These are phyloP conservation scores for Cephus spinipes DNA, from an alignment of 2,888 invertebrate genomes.

Conservation along the genomic window DNA sequence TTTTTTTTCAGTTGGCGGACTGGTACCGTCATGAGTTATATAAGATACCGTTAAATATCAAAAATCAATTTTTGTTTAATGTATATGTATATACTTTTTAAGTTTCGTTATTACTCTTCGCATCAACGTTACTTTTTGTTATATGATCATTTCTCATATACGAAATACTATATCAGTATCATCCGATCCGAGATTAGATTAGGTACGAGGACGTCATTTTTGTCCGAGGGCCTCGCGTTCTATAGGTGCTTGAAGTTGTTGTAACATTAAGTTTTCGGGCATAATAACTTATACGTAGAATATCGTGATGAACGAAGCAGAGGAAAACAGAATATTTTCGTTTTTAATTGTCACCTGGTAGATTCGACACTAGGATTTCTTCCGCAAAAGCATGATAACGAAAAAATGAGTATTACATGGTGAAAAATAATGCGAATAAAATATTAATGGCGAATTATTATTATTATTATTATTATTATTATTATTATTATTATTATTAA, in stretches of 20 bases:
- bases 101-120: neutral
- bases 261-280: neutral
- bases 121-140: neutral
- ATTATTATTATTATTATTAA: constrained; percentile 20
- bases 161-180: neutral
- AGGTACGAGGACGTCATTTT: too few relatives aligned
- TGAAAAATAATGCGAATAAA: neutral
- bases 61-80: neutral
- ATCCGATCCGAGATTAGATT: too few relatives aligned
- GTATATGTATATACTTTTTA: neutral
- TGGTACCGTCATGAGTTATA: neutral
- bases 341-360: neutral
- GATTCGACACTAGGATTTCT: neutral
- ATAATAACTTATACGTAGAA: neutral
- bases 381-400: too few relatives aligned
- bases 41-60: neutral
- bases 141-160: neutral
- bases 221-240: too few relatives aligned
- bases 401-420: neutral
- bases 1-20: neutral
- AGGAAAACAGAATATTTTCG: neutral
- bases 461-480: constrained; percentile 20
- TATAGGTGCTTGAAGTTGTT: neutral
- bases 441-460: neutral
- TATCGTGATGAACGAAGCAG: neutral